A percentile compares a stretch with the other conserved stretches of the same genome.
phyloP scores from a whole-genome alignment of 2,113 vertebrate species.

The Furnarius figulus region DNA sequence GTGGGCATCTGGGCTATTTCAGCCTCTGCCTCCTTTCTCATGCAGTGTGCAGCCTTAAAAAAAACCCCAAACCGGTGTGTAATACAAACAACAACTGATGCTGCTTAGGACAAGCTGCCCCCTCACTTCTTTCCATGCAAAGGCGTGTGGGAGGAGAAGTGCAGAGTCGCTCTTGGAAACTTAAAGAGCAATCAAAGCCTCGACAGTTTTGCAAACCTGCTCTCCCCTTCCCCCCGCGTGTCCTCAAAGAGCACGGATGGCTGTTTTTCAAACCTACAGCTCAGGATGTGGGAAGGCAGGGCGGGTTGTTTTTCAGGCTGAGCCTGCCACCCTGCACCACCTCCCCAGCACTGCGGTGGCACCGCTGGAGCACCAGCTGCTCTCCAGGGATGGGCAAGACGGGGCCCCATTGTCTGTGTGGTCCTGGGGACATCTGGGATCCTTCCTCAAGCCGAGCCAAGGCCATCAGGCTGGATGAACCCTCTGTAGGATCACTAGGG shows the following conservation, averaged over 20 bases:
- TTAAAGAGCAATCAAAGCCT: background rate
- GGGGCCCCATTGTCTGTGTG: accelerated
- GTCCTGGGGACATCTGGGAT: background rate
- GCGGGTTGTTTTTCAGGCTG: background rate
- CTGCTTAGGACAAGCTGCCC: background rate
- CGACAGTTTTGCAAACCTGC: background rate
- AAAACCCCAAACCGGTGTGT: accelerated
- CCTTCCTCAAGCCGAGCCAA: background rate
- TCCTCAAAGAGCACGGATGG: background rate
- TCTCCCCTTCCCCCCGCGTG: background rate
- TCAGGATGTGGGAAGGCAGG: conserved; percentile 19
- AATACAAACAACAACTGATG: background rate
- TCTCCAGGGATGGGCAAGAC: background rate
- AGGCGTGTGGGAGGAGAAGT: background rate
- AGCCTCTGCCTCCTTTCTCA: background rate
- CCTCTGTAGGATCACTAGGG: background rate
- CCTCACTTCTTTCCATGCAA: background rate
- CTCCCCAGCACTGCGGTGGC: background rate
- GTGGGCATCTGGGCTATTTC: background rate
- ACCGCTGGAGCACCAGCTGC: background rate
- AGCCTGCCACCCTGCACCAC: background rate
- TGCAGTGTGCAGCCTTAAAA: background rate
- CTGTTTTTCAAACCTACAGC: background rate
- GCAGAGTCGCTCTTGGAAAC: background rate
- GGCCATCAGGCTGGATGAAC: background rate